These are phyloP conservation scores for Parus major DNA, from an alignment of 2,113 vertebrate species.

Conservation along the genomic window DNA sequence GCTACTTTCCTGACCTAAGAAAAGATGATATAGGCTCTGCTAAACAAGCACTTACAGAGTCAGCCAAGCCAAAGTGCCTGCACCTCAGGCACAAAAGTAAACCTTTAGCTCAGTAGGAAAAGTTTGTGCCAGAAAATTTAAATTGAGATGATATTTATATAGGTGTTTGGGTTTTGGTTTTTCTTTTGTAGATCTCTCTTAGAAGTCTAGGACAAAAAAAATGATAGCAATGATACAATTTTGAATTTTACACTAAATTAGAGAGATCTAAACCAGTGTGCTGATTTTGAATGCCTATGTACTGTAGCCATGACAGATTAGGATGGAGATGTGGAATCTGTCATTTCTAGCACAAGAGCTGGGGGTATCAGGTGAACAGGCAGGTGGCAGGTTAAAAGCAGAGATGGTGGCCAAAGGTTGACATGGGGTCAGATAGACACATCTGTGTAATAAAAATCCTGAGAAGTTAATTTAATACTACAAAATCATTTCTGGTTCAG, in stretches of 20 bases:
- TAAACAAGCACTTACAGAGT: neutral
- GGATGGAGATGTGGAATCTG: neutral
- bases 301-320: neutral
- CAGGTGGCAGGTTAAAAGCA: neutral
- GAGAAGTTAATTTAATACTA: neutral
- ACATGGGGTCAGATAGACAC: neutral
- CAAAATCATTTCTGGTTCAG: neutral
- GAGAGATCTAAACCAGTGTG: neutral
- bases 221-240: neutral
- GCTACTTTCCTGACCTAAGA: neutral
- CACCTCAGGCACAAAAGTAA: neutral
- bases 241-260: neutral
- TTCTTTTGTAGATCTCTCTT: neutral
- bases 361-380: neutral
- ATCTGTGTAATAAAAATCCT: neutral
- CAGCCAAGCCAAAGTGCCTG: neutral
- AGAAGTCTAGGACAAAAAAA: neutral
- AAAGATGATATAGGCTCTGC: neutral
- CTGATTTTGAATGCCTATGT: neutral
- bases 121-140: neutral
- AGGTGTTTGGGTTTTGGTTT: fast-evolving
- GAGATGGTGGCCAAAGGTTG: neutral
- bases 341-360: neutral
- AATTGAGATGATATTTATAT: neutral
- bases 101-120: neutral